Conservation (phyloP, 2,113 vertebrate genomes). For the Morone chrysops region DNA sequence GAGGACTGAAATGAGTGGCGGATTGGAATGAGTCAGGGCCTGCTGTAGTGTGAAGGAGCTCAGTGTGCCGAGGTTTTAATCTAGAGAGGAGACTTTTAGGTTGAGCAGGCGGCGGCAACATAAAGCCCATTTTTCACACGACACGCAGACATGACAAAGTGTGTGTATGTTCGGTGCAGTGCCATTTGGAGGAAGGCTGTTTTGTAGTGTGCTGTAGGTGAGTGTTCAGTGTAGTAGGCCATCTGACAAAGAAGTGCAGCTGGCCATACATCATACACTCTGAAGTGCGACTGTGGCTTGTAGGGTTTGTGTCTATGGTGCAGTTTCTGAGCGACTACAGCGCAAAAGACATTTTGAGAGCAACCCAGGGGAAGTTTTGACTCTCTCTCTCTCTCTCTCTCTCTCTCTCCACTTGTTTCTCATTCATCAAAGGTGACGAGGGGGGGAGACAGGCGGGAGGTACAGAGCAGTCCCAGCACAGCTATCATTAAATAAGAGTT, state of each 20-base stretch:
- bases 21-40: constrained; percentile 47
- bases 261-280: constrained; percentile 58
- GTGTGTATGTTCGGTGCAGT: constrained; percentile 50
- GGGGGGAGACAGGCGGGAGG: constrained; percentile 40
- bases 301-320: constrained; percentile 48
- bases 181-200: constrained; percentile 45
- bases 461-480: constrained; percentile 49
- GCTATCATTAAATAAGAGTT: constrained; percentile 73
- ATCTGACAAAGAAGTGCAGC: constrained; percentile 56
- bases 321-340: constrained; percentile 46
- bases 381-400: constrained; percentile 4
- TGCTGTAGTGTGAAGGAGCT: constrained; percentile 52
- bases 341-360: constrained; percentile 52
- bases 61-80: constrained; percentile 54
- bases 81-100: constrained; percentile 45
- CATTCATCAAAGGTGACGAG: constrained; percentile 72
- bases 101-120: constrained; percentile 38
- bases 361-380: constrained; percentile 43
- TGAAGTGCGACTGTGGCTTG: constrained; percentile 22
- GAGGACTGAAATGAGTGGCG: constrained; percentile 56
- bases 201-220: constrained; percentile 64
- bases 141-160: constrained; percentile 45
- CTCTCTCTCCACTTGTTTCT: constrained; percentile 38
- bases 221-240: constrained; percentile 61
- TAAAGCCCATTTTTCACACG: constrained; percentile 58